phyloP scores from a whole-genome alignment of 2,888 invertebrate species.

The Drosophila borborema region DNA sequence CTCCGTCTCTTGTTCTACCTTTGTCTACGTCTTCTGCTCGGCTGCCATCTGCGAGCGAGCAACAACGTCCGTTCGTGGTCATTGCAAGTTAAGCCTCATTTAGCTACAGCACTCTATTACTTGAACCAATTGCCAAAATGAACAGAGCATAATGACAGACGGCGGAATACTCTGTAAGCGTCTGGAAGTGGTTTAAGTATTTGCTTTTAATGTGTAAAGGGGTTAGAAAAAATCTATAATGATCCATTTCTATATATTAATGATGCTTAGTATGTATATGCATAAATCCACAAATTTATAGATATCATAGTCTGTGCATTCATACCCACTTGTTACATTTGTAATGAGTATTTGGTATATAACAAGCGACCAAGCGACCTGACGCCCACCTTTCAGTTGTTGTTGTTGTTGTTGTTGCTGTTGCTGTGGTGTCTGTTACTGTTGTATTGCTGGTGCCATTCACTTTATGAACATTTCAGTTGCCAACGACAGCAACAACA shows the following conservation, averaged over 20 bases:
- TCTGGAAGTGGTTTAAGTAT: neutral
- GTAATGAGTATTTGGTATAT: constrained; percentile 3
- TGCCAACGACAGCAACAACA: constrained; percentile 39
- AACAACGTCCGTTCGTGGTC: constrained; percentile 49
- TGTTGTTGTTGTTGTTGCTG: constrained; percentile 30
- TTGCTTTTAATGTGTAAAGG: neutral
- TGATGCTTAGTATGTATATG: too few relatives aligned
- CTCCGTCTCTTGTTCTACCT: constrained; percentile 6
- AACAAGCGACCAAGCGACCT: constrained; percentile 24
- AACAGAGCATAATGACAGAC: neutral
- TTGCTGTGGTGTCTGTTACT: constrained; percentile 29
- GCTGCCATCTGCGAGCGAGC: constrained; percentile 32
- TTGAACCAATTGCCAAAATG: constrained; percentile 51
- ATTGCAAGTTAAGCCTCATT: constrained; percentile 70
- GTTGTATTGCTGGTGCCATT: constrained; percentile 62
- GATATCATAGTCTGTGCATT: too few relatives aligned
- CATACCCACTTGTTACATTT: neutral
- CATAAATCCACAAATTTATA: too few relatives aligned
- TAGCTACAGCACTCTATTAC: constrained; percentile 71
- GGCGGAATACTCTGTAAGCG: constrained; percentile 2
- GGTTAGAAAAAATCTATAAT: too few relatives aligned
- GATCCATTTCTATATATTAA: too few relatives aligned
- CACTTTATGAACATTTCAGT: constrained; percentile 63
- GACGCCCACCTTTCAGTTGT: constrained; percentile 29
- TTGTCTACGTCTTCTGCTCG: constrained; percentile 30